Evolutionary conservation across 2,888 invertebrate genomes (phyloP).

Genomic region (Autographa pulchrina): DNA sequence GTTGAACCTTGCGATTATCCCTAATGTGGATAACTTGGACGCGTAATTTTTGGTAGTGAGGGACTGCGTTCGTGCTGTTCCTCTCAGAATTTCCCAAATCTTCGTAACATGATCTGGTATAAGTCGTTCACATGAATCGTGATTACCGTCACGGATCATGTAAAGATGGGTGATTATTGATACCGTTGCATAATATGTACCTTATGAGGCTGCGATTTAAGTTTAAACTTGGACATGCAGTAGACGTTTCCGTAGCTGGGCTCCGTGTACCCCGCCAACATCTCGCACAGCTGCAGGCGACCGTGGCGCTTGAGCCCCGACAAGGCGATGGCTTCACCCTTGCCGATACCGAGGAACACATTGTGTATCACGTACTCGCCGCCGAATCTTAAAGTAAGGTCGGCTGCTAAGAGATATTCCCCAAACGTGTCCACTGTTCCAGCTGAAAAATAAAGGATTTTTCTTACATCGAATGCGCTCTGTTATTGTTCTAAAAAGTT

Average conservation of each 20-base stretch:
- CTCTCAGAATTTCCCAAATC: too few relatives aligned
- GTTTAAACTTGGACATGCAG: constrained; percentile 73
- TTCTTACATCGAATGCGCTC: too few relatives aligned
- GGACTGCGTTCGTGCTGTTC: too few relatives aligned
- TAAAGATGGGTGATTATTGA: too few relatives aligned
- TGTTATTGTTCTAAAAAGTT: too few relatives aligned
- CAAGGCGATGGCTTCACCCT: constrained; percentile 77
- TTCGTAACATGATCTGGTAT: too few relatives aligned
- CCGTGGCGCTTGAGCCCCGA: constrained; percentile 76
- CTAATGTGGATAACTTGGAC: background rate
- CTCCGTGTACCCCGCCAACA: constrained; percentile 73
- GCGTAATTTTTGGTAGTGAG: background rate
- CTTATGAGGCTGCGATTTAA: constrained; percentile 64
- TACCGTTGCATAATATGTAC: constrained; percentile 51
- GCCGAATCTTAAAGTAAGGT: constrained; percentile 60
- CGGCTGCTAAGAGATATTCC: constrained; percentile 71
- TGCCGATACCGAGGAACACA: constrained; percentile 74
- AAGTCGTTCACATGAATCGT: too few relatives aligned
- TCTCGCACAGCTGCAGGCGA: constrained; percentile 68
- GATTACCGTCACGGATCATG: too few relatives aligned
- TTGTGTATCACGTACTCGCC: constrained; percentile 65
- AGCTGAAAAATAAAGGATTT: constrained; percentile 48
- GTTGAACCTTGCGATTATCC: background rate
- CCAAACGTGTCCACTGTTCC: constrained; percentile 72
- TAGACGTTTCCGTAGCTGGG: constrained; percentile 69